Percentiles rank a stretch among this genome's conserved stretches.
Conservation (phyloP, 37 sponge, comb jelly and placozoan genomes). For the Tethya wilhelma region DNA sequence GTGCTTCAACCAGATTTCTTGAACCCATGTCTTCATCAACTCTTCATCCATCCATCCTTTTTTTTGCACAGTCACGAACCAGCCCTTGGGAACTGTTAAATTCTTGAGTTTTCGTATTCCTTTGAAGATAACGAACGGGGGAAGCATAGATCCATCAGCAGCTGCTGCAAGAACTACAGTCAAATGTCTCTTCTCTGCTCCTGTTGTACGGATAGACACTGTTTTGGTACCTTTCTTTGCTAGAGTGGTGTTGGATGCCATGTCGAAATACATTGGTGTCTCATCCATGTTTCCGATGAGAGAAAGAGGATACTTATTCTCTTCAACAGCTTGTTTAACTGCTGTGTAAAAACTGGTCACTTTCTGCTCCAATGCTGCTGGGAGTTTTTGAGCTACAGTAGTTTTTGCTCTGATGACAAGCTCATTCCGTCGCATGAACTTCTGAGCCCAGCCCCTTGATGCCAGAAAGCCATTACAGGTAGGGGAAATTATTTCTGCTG, state of each 20-base stretch:
- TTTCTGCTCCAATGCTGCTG: constrained; percentile 33
- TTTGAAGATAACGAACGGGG: constrained; percentile 16
- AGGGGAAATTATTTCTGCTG: constrained; percentile 1
- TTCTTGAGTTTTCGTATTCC: background rate
- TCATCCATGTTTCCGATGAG: constrained; percentile 31
- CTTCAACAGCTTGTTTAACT: background rate
- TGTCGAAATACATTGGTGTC: constrained; percentile 23
- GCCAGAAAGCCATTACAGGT: background rate
- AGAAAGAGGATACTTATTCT: background rate
- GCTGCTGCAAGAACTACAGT: constrained; percentile 12
- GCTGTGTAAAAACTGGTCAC: background rate
- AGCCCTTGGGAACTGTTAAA: background rate
- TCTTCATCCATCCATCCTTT: constrained; percentile 18
- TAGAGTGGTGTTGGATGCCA: background rate
- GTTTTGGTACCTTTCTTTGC: constrained; percentile 1
- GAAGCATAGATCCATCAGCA: constrained; percentile 7
- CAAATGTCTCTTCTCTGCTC: constrained; percentile 9
- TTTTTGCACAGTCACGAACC: constrained; percentile 22
- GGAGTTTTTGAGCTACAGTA: constrained; percentile 33
- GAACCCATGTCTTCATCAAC: constrained; percentile 9
- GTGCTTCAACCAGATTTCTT: constrained; percentile 14
- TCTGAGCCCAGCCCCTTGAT: constrained; percentile 31
- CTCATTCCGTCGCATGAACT: constrained; percentile 33
- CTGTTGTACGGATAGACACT: background rate
- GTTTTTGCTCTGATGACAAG: constrained; percentile 12